phyloP scores from a whole-genome alignment of 2,797 vertebrate genomes.

The Microctenopoma stevenorrisi region DNA sequence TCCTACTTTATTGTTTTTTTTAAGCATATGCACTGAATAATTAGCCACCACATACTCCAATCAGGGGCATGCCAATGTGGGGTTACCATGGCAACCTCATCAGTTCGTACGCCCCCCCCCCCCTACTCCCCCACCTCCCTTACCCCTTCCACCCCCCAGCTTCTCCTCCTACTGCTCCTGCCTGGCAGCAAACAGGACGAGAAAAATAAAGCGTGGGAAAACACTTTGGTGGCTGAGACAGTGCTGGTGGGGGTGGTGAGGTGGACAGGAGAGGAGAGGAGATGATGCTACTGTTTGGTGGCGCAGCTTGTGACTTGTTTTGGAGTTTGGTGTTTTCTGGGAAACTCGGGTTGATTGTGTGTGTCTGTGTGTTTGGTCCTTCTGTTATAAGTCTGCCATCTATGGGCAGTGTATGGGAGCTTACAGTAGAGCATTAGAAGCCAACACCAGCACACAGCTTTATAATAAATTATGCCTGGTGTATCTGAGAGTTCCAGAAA shows the following conservation, averaged over 20 bases:
- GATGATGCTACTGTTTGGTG: slow-evolving; percentile 44
- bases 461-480: slow-evolving; percentile 18
- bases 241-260: slow-evolving; percentile 59
- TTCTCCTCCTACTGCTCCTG: slow-evolving; percentile 47
- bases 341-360: slow-evolving; percentile 39
- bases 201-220: slow-evolving; percentile 83
- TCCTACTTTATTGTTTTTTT: slow-evolving; percentile 82
- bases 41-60: slow-evolving; percentile 82
- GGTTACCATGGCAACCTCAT: slow-evolving; percentile 81
- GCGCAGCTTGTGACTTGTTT: slow-evolving; percentile 73
- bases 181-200: slow-evolving; percentile 74
- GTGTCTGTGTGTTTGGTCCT: slow-evolving; percentile 19
- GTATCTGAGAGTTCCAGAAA: slow-evolving; percentile 19
- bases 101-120: slow-evolving; percentile 43
- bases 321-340: slow-evolving; percentile 58
- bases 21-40: slow-evolving; percentile 83
- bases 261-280: background rate
- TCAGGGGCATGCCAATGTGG: slow-evolving; percentile 80
- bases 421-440: slow-evolving; percentile 34
- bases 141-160: slow-evolving; percentile 10
- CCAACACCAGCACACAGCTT: slow-evolving; percentile 8
- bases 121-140: slow-evolving; percentile 4
- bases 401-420: slow-evolving; percentile 37
- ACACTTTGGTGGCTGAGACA: slow-evolving; percentile 73
- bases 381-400: slow-evolving; percentile 43